These are phyloP conservation scores for Mythimna lalbum DNA, from an alignment of 2,888 invertebrate species.

Conservation along the genomic window DNA sequence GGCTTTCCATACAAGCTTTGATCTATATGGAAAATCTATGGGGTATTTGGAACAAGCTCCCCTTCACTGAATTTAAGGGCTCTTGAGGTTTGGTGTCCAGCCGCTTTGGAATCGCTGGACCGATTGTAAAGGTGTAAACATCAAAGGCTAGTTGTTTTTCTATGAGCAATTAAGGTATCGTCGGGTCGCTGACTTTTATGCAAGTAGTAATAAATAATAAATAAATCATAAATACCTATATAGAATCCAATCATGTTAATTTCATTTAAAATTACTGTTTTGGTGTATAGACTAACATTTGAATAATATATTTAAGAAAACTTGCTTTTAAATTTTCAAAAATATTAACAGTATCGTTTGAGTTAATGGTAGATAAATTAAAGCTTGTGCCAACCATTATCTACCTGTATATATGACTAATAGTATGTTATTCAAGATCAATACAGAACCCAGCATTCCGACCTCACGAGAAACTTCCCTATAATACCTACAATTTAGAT, in stretches of 20 bases:
- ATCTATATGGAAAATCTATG: conserved; percentile 59
- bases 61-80: conserved; percentile 34
- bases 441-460: conserved; percentile 12
- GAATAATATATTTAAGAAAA: neutral
- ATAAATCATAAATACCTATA: neutral
- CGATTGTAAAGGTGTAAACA: conserved; percentile 65
- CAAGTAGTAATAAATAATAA: neutral
- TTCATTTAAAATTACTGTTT: neutral
- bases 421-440: conserved; percentile 16
- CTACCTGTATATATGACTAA: neutral
- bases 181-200: conserved; percentile 14
- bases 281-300: neutral
- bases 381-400: neutral
- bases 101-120: conserved; percentile 56
- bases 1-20: conserved; percentile 63
- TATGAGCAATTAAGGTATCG: conserved; percentile 38
- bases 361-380: neutral
- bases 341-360: too few species aligned
- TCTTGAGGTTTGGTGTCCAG: conserved; percentile 59
- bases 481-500: conserved; percentile 47
- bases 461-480: conserved; percentile 22
- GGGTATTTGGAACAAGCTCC: conserved; percentile 56
- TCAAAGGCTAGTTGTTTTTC: conserved; percentile 59
- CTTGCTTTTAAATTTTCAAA: neutral
- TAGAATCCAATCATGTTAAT: neutral